Base-by-base conservation (phyloP, 2,113 vertebrate genomes). In the Labeo catla region DNA sequence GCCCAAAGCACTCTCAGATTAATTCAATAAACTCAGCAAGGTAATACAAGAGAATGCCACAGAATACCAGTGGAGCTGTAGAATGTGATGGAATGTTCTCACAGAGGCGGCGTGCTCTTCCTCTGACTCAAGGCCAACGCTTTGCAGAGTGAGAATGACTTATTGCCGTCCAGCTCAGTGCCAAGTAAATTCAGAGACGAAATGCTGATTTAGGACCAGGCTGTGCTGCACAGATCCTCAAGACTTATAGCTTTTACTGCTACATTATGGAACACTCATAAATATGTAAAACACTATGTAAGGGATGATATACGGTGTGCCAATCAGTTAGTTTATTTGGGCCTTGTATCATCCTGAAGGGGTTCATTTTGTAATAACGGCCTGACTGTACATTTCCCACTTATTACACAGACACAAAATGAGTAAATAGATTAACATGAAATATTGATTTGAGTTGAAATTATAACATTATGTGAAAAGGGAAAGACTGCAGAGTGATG, bases 121-220 rank as follows among this genome's bases (percentile, higher is more conserved):
- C 43, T n/a, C 80, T 93, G 92, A 92, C 86, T 92, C 91, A 92
- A 81, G 84, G 59, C 74, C 78, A 72, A 92, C 88, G 89, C 86
- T 65, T 85, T 89, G 89, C 87, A 84, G 88, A 89, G 91, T 72
- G 84, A 88, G 86, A 90, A 87, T 79, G 90, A 84, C 88, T 83
- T 84, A 86, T 89, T 83, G 87, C 83, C 76, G 84, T 87, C 87
- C 91, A 91, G 86, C 90, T 90, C 91, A 87, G 87, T 87, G 81
- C 81, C 80, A 89, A 89, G 91, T 88, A 91, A 12, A 85, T 94
- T 88, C 90, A 86, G 87, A 77, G 86, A 78, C 49, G 89, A 81
- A 91, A 93, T 87, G 93, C 91, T 87, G 90, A 81, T 89, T 77
- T 74, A 88, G 8, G 1, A 63, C 59, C 19, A 39, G 7, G 8